Percentiles rank a stretch among this genome's conserved stretches.
phyloP scores from a whole-genome alignment of 2,797 vertebrate species.

The Lutjanus campechanus region DNA sequence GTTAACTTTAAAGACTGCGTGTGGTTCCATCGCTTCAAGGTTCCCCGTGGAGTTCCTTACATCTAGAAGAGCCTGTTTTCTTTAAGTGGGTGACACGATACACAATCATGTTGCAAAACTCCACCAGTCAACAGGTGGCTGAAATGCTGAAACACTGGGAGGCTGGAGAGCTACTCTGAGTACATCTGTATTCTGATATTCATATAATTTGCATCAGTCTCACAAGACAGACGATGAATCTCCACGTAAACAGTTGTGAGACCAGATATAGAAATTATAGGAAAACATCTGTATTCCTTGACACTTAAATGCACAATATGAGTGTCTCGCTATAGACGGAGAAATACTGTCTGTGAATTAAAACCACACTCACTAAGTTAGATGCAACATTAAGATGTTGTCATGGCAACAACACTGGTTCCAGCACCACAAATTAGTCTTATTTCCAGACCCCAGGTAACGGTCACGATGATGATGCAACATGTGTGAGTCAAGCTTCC shows the following conservation, averaged over 20 bases:
- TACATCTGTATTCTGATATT: too few species aligned
- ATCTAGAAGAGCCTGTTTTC: background rate
- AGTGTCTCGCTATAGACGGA: background rate
- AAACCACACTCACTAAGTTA: background rate
- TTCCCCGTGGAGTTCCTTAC: background rate
- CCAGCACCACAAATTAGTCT: background rate
- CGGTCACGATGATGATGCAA: background rate
- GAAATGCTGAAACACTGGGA: background rate
- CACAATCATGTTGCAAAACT: background rate
- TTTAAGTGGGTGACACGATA: background rate
- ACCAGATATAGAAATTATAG: too few species aligned
- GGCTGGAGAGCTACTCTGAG: background rate
- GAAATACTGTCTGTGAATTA: background rate
- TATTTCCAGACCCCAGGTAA: background rate
- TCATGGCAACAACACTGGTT: conserved; percentile 33
- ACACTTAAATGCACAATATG: too few species aligned
- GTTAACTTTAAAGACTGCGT: conserved; percentile 29
- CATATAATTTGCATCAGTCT: too few species aligned
- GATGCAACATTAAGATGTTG: conserved; percentile 3
- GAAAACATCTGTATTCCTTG: too few species aligned
- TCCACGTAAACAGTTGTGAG: too few species aligned
- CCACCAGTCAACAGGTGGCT: background rate
- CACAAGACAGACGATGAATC: too few species aligned
- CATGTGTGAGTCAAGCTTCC: conserved; percentile 6
- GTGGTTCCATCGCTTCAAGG: background rate